Evolutionary conservation across 2,113 vertebrate species (phyloP).

Genomic region (Xiphophorus maculatus): DNA sequence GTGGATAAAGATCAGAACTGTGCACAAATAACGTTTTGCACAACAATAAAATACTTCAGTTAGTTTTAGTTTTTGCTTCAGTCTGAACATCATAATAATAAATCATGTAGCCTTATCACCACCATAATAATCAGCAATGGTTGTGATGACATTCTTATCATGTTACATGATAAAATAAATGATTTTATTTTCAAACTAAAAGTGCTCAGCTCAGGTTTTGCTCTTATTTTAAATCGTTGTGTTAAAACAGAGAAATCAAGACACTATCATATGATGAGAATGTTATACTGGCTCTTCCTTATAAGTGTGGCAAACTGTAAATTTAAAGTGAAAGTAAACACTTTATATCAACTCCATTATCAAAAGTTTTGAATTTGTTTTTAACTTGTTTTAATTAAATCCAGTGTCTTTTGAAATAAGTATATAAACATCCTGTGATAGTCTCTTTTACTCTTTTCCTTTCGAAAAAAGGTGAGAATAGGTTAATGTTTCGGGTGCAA

Average conservation of each 20-base stretch:
- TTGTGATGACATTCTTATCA: too few relatives aligned
- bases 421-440: background rate
- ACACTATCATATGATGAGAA: background rate
- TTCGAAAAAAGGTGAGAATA: background rate
- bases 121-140: background rate
- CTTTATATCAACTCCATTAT: too few relatives aligned
- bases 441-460: slow-evolving; percentile 14
- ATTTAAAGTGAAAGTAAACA: too few relatives aligned
- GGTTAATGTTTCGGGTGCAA: background rate
- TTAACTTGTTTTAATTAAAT: background rate
- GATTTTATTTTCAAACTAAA: background rate
- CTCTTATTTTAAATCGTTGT: background rate
- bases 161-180: too few relatives aligned
- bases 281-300: background rate
- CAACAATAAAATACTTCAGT: too few relatives aligned
- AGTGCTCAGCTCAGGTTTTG: background rate
- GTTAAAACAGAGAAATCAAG: background rate
- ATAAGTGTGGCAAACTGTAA: too few relatives aligned
- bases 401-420: background rate
- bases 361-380: too few relatives aligned
- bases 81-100: too few relatives aligned
- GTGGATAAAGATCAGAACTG: too few relatives aligned
- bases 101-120: background rate
- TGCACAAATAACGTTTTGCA: too few relatives aligned
- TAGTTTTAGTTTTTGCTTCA: too few relatives aligned